Base-by-base conservation (phyloP, 2,797 vertebrate species). In the Danio jaintianensis region DNA sequence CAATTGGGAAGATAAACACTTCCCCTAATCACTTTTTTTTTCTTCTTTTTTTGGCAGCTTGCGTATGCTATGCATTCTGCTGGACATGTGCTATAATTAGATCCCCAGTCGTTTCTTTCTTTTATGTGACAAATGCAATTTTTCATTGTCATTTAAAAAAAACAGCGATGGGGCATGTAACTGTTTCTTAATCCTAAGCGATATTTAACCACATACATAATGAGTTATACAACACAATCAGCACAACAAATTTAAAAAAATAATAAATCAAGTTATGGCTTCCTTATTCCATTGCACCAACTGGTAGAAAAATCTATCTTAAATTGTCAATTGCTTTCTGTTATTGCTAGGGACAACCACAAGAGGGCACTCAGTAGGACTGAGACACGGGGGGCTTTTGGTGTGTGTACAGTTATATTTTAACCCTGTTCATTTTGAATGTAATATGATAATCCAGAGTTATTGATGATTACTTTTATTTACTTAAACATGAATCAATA, bases 351-450 rank as follows among this genome's bases (percentile, higher is more conserved):
- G 16, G 5, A n/a, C 16, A 61, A 83, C 89, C 91, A 90, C 87
- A 88, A 92, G 91, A 88, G 90, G 91, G 89, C 88, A 80, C 86
- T 80, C 71, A 81, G 43, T 72, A 71, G 85, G 85, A 89, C 69
- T 66, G 38, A 71, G 75, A 72, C 48, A 63, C 15, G 38, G 42
- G 36, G 42, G 40, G 29, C 48, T 40, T 18, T 9, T 53, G 12
- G 2, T n/a, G 18, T 2, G 42, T 36, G n/a, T 45, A 29, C 45
- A 42, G 15, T 53, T 11, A n/a, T 36, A 22, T 45, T 58, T 48
- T 12, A 73, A 29, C 9, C 18, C 38, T 11, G 12, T 36, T 11
- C 47, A n/a, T 61, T 29, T 18, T 43, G 5, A 40, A 55, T 56
- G 38, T 13, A 22, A 29, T 22, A 22, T 0, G 18, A 58, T 20